A percentile compares a stretch with the other conserved stretches of the same genome.
Evolutionary conservation across 1,140 invertebrate genomes (phyloP).

Genomic region (Drosophila navojoa): DNA sequence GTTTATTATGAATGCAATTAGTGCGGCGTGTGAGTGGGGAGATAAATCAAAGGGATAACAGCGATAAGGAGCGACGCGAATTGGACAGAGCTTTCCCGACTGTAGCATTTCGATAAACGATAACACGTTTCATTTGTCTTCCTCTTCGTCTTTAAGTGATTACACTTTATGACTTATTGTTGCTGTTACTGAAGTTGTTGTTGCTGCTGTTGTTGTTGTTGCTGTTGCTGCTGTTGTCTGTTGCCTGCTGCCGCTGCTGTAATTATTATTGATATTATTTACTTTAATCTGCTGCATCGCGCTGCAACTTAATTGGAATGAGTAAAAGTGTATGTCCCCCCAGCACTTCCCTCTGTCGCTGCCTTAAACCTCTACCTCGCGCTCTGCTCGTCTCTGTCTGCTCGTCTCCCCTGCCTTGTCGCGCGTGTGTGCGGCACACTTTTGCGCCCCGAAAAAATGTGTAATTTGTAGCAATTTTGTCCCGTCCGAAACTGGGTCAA

Average conservation of each 20-base stretch:
- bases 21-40: slow-evolving; percentile 60
- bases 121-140: slow-evolving; percentile 61
- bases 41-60: slow-evolving; percentile 77
- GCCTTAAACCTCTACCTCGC: not conserved
- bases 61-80: slow-evolving; percentile 63
- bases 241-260: not conserved
- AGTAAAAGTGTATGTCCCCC: slow-evolving; percentile 52
- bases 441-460: slow-evolving; percentile 75
- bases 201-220: too few relatives aligned
- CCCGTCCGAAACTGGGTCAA: slow-evolving; percentile 69
- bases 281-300: slow-evolving; percentile 77
- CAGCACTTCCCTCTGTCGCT: not conserved
- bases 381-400: not conserved
- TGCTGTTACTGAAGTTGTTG: slow-evolving; percentile 8
- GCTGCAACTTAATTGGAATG: slow-evolving; percentile 71
- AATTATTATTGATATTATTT: slow-evolving; percentile 75
- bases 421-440: slow-evolving; percentile 74
- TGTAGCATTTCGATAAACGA: slow-evolving; percentile 46
- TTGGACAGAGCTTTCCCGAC: slow-evolving; percentile 36
- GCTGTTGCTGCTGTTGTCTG: too few relatives aligned
- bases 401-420: slow-evolving; percentile 30
- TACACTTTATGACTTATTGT: slow-evolving; percentile 78
- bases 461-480: slow-evolving; percentile 80
- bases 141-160: slow-evolving; percentile 61
- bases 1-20: slow-evolving; percentile 70